Conservation (phyloP, 2,113 vertebrate species). For the Lates calcarifer region DNA sequence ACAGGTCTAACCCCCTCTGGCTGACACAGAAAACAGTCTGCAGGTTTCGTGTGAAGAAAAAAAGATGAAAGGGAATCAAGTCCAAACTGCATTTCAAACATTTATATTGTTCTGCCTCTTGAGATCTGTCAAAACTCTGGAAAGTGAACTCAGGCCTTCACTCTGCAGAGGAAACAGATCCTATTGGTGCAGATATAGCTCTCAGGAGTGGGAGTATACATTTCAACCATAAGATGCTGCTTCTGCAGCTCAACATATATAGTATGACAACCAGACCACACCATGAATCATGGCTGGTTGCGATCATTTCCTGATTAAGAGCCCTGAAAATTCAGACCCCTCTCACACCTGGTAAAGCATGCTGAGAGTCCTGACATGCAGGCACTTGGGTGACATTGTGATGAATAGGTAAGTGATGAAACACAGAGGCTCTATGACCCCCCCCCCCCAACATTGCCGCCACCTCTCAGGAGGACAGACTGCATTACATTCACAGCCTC, state of each 20-base stretch:
- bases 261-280: constrained; percentile 68
- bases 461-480: constrained; percentile 65
- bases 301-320: constrained; percentile 78
- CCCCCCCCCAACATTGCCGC: constrained; percentile 49
- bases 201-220: constrained; percentile 57
- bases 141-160: constrained; percentile 65
- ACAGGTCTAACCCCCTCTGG: constrained; percentile 62
- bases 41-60: constrained; percentile 66
- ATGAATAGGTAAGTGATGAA: constrained; percentile 81
- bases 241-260: constrained; percentile 61
- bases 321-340: constrained; percentile 56
- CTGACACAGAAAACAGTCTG: constrained; percentile 63
- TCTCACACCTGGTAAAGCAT: constrained; percentile 78
- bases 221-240: constrained; percentile 71
- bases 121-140: constrained; percentile 67
- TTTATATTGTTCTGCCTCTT: constrained; percentile 72
- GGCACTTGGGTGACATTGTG: constrained; percentile 71
- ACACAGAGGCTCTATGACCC: constrained; percentile 75
- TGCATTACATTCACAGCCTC: constrained; percentile 70
- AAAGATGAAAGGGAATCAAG: constrained; percentile 74
- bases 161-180: constrained; percentile 64
- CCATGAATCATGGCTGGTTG: constrained; percentile 74
- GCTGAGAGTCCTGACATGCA: constrained; percentile 68
- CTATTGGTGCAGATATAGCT: constrained; percentile 58
- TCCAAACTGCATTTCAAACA: constrained; percentile 73